Evolutionary conservation across 2,113 vertebrate species (phyloP).

Genomic region (Halcyon senegalensis): DNA sequence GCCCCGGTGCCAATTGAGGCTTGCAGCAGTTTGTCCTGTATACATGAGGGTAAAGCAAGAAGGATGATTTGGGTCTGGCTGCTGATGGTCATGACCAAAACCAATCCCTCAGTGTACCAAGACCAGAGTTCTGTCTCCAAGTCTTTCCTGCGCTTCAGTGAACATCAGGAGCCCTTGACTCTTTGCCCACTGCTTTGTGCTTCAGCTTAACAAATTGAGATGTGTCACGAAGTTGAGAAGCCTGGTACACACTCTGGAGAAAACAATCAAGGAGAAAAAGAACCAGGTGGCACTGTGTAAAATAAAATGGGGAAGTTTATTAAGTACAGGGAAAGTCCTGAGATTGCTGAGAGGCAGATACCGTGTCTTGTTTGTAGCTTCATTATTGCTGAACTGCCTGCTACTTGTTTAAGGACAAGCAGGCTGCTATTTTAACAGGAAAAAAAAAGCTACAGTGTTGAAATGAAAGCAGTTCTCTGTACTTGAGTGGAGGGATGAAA

Average conservation of each 20-base stretch:
- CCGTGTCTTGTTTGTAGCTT: not conserved
- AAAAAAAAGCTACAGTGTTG: not conserved
- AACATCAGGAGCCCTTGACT: too few relatives aligned
- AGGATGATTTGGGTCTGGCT: not conserved
- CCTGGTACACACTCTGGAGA: too few relatives aligned
- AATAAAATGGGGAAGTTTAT: not conserved
- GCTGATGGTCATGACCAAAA: not conserved
- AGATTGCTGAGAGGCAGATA: not conserved
- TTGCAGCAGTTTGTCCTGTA: not conserved
- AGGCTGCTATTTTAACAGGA: not conserved
- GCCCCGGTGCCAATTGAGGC: not conserved
- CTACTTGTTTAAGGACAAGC: not conserved
- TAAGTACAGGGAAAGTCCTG: not conserved
- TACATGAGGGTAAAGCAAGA: not conserved
- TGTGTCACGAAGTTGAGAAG: accelerated
- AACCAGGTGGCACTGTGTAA: not conserved
- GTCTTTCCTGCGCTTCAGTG: not conserved
- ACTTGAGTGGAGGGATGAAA: not conserved
- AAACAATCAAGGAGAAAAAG: not conserved
- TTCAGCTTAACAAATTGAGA: not conserved
- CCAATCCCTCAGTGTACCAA: not conserved
- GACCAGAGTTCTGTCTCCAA: not conserved
- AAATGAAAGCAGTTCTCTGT: not conserved
- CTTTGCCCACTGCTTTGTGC: not conserved
- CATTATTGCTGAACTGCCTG: not conserved